A percentile compares a stretch with the other conserved stretches of the same genome.
These are phyloP conservation scores for Philereme vetulata DNA, from an alignment of 2,888 invertebrate genomes.

Conservation along the genomic window DNA sequence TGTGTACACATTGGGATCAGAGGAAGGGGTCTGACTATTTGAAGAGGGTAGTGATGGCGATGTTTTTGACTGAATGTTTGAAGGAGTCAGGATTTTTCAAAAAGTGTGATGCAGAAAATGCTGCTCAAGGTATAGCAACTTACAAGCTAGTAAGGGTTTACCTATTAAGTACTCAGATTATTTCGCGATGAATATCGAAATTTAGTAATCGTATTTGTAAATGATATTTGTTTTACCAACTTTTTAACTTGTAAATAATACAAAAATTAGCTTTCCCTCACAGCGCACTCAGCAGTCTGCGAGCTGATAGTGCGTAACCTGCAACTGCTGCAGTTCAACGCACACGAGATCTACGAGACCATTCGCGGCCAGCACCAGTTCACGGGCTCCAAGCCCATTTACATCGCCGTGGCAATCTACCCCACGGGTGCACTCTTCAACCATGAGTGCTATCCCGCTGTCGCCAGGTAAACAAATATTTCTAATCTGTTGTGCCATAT, in stretches of 20 bases:
- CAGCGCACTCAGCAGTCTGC: slow-evolving; percentile 74
- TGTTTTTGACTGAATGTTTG: slow-evolving; percentile 88
- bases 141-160: background rate
- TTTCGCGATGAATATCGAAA: no score
- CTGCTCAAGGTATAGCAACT: slow-evolving; percentile 49
- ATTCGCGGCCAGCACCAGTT: slow-evolving; percentile 79
- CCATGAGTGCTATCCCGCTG: slow-evolving; percentile 92
- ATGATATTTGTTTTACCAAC: no score
- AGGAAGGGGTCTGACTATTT: slow-evolving; percentile 88
- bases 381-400: slow-evolving; percentile 79
- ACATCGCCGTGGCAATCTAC: slow-evolving; percentile 89
- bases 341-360: slow-evolving; percentile 92
- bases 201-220: no score
- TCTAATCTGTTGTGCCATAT: no score
- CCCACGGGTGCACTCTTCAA: slow-evolving; percentile 91
- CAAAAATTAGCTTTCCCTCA: no score
- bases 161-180: no score
- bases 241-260: no score
- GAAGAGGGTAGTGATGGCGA: slow-evolving; percentile 90
- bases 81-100: slow-evolving; percentile 87
- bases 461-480: slow-evolving; percentile 84
- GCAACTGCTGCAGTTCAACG: slow-evolving; percentile 92
- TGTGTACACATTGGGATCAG: slow-evolving; percentile 86
- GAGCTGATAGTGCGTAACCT: slow-evolving; percentile 87
- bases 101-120: slow-evolving; percentile 54